Evolutionary conservation across 2,113 vertebrate genomes (phyloP), one percentile per base, ranked within the genome.

Genomic region (Scomber colias): DNA sequence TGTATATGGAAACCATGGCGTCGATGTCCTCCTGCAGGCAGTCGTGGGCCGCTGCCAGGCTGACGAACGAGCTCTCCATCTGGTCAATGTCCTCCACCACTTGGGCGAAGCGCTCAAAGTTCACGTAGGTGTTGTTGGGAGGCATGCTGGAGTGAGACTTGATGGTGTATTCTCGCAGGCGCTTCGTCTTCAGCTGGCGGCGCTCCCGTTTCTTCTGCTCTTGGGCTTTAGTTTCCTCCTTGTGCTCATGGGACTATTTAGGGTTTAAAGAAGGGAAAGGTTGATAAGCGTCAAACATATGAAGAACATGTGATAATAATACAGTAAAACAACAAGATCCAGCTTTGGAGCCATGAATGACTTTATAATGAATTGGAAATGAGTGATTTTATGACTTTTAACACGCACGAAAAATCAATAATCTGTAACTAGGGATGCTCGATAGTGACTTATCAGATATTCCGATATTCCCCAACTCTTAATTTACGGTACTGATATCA

Each of bases 141-240:
- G 96, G 96, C 96, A 98, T 98, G 94, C 97, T 98, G 0, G 96
- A 97, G 91, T 98, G 97, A 55, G 96, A 98, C 82, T 99, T 97
- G 71, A 99, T 95, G 2, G 97, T 98, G 84, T 99, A 99, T 83
- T 99, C 98, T 81, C 94, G 95, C 83, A 99, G 90, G 3, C 89
- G 95, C 54, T 98, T 98, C 14, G 98, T 97, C 94, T 98, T 98
- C 87, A 99, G 93, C 82, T 96, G 96, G 0, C 89, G 83, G 1
- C 90, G 94, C 82, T 94, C 95, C 3, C 85, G 88, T 75, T 94
- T 96, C 87, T 76, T 94, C 31, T 82, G 91, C 66, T 95, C 96
- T 0, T 87, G 88, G 40, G 91, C 62, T 90, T 94, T 95, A 54
- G 64, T 80, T 68, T 96, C 96, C 81, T 96, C 96, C 88, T 95